Percentiles rank a stretch among this genome's conserved stretches.
phyloP scores from a whole-genome alignment of 1,140 invertebrate species.

The Mamestra configurata region DNA sequence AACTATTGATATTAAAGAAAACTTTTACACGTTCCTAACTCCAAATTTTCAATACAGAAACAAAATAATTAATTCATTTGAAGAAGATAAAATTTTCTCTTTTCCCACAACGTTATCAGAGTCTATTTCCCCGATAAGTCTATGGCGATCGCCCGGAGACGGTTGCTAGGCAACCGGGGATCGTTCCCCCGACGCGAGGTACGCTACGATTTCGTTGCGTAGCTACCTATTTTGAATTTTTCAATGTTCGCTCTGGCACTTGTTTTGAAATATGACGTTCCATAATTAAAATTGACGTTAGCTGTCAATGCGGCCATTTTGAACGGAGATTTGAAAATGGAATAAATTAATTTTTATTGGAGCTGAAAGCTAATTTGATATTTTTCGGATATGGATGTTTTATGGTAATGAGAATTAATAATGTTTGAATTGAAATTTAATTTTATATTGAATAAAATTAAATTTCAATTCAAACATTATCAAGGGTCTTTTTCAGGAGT shows the following conservation, averaged over 20 bases:
- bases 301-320: conserved; percentile 30
- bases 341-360: conserved; percentile 22
- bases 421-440: neutral
- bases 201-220: conserved; percentile 56
- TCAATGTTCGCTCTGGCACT: conserved; percentile 44
- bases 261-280: conserved; percentile 30
- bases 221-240: conserved; percentile 59
- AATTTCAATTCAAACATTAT: too few relatives aligned
- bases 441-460: too few relatives aligned
- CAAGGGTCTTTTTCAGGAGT: neutral
- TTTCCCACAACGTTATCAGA: neutral
- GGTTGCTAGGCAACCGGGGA: conserved; percentile 61
- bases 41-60: too few relatives aligned
- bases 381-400: neutral
- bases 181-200: conserved; percentile 59
- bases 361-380: neutral
- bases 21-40: too few relatives aligned
- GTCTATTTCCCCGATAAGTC: neutral
- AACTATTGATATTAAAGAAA: too few relatives aligned
- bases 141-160: conserved; percentile 53
- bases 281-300: conserved; percentile 36
- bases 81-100: neutral
- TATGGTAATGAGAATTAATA: neutral
- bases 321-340: neutral
- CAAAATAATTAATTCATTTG: too few relatives aligned